A percentile compares a stretch with the other conserved stretches of the same genome.
Evolutionary conservation across 2,797 vertebrate genomes (phyloP).

Genomic region (Aselliscus stoliczkanus): DNA sequence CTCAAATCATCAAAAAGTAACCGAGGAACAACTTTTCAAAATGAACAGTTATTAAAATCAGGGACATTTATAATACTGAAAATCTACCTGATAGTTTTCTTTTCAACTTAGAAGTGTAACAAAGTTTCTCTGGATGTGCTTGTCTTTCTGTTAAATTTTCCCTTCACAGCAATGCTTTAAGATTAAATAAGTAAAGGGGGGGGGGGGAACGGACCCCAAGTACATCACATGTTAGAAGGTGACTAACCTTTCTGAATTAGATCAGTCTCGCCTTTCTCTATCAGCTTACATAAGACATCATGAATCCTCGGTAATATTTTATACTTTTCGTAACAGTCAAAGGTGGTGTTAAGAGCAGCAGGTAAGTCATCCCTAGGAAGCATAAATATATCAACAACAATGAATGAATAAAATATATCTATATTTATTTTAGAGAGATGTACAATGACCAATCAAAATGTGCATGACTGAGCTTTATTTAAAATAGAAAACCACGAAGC

Average conservation of each 20-base stretch:
- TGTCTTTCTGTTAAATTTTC: neutral
- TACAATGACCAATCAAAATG: neutral
- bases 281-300: constrained; percentile 86
- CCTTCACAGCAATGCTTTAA: neutral
- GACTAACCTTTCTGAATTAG: constrained; percentile 91
- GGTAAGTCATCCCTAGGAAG: constrained; percentile 85
- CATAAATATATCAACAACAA: constrained; percentile 33
- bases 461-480: neutral
- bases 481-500: neutral
- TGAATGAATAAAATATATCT: neutral
- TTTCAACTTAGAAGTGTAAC: neutral
- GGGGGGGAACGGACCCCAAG: too few relatives aligned
- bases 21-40: neutral
- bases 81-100: neutral
- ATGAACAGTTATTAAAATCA: neutral
- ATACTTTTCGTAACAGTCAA: constrained; percentile 86
- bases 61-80: neutral
- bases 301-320: constrained; percentile 86
- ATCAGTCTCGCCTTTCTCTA: constrained; percentile 91
- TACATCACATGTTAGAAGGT: neutral
- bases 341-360: constrained; percentile 84
- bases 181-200: neutral
- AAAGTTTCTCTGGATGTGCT: neutral
- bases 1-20: neutral
- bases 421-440: neutral